Conservation (phyloP, 1,140 invertebrate species). For the Cydia fagiglandana region DNA sequence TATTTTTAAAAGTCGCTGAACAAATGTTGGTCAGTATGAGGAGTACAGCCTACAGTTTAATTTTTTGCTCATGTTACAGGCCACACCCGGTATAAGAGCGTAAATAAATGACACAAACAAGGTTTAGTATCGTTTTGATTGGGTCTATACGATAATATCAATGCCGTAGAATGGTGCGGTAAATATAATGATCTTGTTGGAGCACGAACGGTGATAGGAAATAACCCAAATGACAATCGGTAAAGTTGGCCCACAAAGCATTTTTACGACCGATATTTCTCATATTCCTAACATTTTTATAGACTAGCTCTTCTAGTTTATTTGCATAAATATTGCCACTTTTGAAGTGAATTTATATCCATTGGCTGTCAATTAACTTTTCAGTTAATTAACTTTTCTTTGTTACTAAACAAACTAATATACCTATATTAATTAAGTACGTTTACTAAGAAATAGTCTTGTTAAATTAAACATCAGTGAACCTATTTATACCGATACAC, state of each 20-base stretch:
- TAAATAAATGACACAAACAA: conserved; percentile 1
- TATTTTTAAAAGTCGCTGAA: too few species aligned
- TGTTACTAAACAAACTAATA: too few species aligned
- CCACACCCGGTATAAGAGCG: too few species aligned
- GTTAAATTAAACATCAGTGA: too few species aligned
- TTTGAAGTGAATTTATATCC: neutral
- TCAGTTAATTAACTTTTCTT: too few species aligned
- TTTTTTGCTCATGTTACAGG: too few species aligned
- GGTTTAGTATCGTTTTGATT: conserved; percentile 12
- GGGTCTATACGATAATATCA: conserved; percentile 10
- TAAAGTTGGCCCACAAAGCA: conserved; percentile 9
- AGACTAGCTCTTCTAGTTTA: neutral
- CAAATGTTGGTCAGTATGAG: too few species aligned
- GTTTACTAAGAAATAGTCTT: too few species aligned
- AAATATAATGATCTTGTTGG: neutral
- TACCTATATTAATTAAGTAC: too few species aligned
- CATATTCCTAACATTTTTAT: neutral
- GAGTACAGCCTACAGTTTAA: too few species aligned
- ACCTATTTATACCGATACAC: neutral
- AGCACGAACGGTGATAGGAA: neutral
- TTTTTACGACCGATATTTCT: conserved; percentile 1
- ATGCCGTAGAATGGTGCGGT: conserved; percentile 22
- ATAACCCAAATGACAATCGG: neutral
- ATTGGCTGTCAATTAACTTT: neutral
- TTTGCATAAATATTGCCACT: neutral